These are phyloP conservation scores for Cybosia mesomella DNA, from an alignment of 2,888 invertebrate species.

Conservation along the genomic window DNA sequence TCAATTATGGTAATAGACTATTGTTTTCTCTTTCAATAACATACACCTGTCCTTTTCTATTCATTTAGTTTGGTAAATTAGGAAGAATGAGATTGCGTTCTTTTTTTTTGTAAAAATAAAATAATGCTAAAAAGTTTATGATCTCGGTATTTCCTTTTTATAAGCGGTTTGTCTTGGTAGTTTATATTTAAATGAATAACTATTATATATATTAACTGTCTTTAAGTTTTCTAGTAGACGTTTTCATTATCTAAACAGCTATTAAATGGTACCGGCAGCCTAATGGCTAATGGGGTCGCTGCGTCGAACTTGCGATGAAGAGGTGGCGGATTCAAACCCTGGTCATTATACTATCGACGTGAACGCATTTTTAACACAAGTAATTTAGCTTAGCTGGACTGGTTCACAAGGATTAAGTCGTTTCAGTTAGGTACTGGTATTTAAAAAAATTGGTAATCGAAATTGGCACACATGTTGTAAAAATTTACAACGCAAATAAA, in stretches of 20 bases:
- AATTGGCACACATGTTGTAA: too few species aligned
- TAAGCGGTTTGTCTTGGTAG: not conserved
- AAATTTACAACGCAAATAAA: too few species aligned
- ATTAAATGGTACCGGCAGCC: not conserved
- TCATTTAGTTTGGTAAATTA: conserved; percentile 37
- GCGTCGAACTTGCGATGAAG: too few species aligned
- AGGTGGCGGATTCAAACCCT: too few species aligned
- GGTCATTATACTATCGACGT: too few species aligned
- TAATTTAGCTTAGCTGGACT: not conserved
- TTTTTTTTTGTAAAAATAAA: conserved; percentile 15
- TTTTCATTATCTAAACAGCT: not conserved
- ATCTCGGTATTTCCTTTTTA: not conserved
- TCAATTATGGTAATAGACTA: conserved; percentile 75
- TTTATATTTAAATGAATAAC: not conserved
- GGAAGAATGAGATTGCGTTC: conserved; percentile 27
- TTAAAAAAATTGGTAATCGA: too few species aligned
- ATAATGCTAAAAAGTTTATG: conserved; percentile 2
- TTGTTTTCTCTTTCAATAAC: conserved; percentile 52
- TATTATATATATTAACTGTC: not conserved
- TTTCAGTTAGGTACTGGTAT: too few species aligned
- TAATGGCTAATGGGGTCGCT: not conserved
- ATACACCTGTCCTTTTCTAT: conserved; percentile 34
- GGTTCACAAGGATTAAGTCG: not conserved
- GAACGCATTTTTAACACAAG: not conserved
- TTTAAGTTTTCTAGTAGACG: not conserved